Evolutionary conservation across 2,113 vertebrate species (phyloP).

Genomic region (Lonchura striata): DNA sequence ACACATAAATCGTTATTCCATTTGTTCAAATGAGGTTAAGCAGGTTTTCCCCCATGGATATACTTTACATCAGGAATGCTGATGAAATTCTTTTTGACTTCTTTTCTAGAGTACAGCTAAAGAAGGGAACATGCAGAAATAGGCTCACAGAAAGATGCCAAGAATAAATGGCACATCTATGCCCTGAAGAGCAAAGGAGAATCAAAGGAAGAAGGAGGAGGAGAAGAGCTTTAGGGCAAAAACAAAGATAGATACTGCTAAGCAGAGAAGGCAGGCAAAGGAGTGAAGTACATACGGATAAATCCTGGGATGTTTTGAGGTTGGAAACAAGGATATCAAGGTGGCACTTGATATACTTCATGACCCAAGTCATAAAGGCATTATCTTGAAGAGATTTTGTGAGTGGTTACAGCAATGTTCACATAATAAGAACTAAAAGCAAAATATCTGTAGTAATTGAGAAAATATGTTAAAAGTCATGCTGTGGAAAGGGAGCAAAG

Average conservation of each 20-base stretch:
- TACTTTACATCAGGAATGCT: too few relatives aligned
- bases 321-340: not conserved
- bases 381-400: not conserved
- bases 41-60: not conserved
- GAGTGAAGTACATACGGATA: not conserved
- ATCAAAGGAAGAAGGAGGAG: not conserved
- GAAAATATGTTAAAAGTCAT: not conserved
- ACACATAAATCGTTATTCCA: fast-evolving
- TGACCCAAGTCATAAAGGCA: not conserved
- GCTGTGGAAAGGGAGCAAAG: not conserved
- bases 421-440: not conserved
- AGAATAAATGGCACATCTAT: not conserved
- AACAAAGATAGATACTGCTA: not conserved
- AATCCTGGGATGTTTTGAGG: not conserved
- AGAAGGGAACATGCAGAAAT: not conserved
- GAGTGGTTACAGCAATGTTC: not conserved
- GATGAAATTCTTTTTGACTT: not conserved
- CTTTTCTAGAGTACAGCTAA: not conserved
- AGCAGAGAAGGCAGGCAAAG: not conserved
- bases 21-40: not conserved
- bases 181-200: not conserved
- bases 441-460: not conserved
- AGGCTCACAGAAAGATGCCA: not conserved
- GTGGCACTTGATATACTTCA: not conserved
- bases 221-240: not conserved